Conservation (phyloP, 2,797 vertebrate species). For the Scarus forsteni region DNA sequence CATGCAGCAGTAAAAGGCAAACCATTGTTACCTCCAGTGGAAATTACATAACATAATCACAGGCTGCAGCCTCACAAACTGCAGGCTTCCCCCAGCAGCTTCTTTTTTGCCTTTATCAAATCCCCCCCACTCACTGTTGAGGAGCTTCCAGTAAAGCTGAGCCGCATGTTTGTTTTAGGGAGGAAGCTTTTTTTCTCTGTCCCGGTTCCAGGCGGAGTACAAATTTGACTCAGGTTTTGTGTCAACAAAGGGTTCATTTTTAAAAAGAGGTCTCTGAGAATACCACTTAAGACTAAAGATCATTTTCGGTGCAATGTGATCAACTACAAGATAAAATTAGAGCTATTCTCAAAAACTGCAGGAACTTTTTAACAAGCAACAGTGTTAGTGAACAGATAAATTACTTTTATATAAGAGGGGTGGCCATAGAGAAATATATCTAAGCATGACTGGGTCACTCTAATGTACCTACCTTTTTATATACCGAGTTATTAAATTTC, state of each 20-base stretch:
- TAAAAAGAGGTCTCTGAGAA: neutral
- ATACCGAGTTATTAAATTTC: no score
- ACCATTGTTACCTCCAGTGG: constrained; percentile 48
- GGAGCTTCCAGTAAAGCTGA: constrained; percentile 46
- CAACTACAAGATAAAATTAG: neutral
- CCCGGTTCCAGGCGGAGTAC: constrained; percentile 1
- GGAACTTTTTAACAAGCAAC: neutral
- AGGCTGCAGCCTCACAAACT: constrained; percentile 12
- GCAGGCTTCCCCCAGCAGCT: constrained; percentile 29
- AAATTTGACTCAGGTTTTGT: constrained; percentile 15
- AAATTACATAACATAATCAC: constrained; percentile 61
- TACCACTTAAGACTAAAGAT: neutral
- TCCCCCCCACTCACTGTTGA: constrained; percentile 20
- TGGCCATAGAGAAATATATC: no score
- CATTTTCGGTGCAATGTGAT: neutral
- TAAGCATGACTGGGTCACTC: no score
- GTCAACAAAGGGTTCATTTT: neutral
- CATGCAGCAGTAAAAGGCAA: constrained; percentile 39
- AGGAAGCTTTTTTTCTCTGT: constrained; percentile 15
- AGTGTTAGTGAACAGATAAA: neutral
- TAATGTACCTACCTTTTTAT: no score
- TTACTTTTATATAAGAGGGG: no score
- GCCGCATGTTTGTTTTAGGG: constrained; percentile 47
- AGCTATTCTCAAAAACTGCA: neutral
- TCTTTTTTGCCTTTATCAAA: constrained; percentile 40